Evolutionary conservation across 1,140 invertebrate species (phyloP), one percentile per base, ranked within the genome.

Genomic region (Drosophila bifasciata): DNA sequence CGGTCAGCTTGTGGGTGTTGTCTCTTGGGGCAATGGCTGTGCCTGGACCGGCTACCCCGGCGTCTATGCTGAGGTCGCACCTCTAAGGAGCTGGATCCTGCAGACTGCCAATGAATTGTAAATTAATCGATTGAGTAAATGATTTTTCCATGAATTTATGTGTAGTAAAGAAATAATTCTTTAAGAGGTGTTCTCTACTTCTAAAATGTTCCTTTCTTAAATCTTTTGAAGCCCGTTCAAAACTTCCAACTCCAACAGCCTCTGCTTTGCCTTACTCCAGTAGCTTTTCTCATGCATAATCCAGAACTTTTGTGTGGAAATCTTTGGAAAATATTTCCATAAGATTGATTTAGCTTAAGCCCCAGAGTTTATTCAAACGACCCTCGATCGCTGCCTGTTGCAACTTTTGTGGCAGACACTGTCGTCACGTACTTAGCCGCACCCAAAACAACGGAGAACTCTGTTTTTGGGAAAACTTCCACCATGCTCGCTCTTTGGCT

Each of bases 21-120:
- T 95, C 0, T 95, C 95, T 0, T 96, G 95, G 94, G 95, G 95
- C 4, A 93, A 92, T 9, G 94, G 94, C 0, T 96, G 95, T 60
- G 95, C 93, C 11, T 91, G 92, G 36, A 77, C 90, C 1, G 92
- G 91, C 5, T 93, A 94, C 62, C 95, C 95, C 0, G 95, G 95
- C 1, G 94, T 96, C 13, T 95, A 95, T 78, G 94, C 94, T 0
- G 93, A 94, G 43, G 93, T 96, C 11, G 92, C 93, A 1, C 72
- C 90, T 11, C 92, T 93, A 17, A 59, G 66, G 0, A 5, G 62
- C n/a, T 95, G 92, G 92, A 79, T 92, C 49, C 21, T 28, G 0
- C 9, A 44, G 0, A 66, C 60, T 9, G 2, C 40, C 28, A 19
- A 7, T 0, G 4, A 11, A 0, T 21, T 86, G 25, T 75, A 66